Evolutionary conservation across 2,113 vertebrate genomes (phyloP), one percentile per base, ranked within the genome.

Genomic region (Donacobius atricapilla): DNA sequence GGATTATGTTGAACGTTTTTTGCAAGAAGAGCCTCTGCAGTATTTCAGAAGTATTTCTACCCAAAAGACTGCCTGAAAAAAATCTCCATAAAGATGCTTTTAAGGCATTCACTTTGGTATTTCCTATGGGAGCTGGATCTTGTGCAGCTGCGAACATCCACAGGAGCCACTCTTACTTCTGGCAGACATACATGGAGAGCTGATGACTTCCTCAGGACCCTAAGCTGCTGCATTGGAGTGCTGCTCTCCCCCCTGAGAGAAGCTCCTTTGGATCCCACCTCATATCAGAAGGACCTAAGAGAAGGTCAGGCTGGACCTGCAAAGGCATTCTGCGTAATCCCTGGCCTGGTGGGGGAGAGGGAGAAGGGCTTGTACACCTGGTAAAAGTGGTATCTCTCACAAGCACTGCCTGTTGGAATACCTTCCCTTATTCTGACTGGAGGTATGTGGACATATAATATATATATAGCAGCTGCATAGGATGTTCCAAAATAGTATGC

Each of bases 301-400:
- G 64, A 39, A 77, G 78, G 21, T 10, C 27, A 83, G 70, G 25
- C 14, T n/a, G 58, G 37, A n/a, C 7, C 31, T 20, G 24, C n/a
- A 20, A 16, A 21, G 30, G 11, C 44, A 64, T 15, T 31, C 21
- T 25, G 27, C 22, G 54, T 11, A 14, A 54, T 23, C 14, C 65
- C 48, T 20, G 22, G 27, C 20, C 44, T 19, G 19, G 10, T 10
- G 7, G 7, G 11, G 15, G 14, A 68, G 47, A 0, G 0, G 58
- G 23, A 70, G 37, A 13, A 47, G 73, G 18, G 19, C 10, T 50
- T 39, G 10, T 7, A 2, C 8, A 24, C 6, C 2, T 1, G 2
- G 7, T 16, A 14, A 24, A 37, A 11, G 2, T 56, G 24, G 10
- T 2, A 7, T 14, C 35, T 71, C 65, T 63, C 47, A 39, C 31